Conservation (phyloP, 2,113 vertebrate genomes). For the Chroicocephalus ridibundus region DNA sequence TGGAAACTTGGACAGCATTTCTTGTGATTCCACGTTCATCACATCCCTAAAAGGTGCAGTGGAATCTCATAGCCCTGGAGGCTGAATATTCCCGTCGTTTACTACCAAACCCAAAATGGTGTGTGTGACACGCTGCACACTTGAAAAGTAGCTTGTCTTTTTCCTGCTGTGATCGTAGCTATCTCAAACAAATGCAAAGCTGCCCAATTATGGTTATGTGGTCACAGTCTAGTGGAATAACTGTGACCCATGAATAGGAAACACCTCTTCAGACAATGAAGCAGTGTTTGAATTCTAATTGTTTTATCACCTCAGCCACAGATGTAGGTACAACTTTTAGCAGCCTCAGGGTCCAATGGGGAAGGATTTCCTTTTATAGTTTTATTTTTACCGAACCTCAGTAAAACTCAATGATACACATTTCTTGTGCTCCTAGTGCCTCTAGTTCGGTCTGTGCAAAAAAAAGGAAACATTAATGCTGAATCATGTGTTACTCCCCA, state of each 20-base stretch:
- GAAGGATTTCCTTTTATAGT: background rate
- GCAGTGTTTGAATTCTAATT: background rate
- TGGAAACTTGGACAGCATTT: conserved; percentile 50
- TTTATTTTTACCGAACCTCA: background rate
- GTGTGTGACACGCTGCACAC: conserved; percentile 3
- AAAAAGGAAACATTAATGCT: background rate
- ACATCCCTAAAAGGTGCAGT: conserved; percentile 40
- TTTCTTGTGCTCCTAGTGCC: background rate
- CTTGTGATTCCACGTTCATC: conserved; percentile 19
- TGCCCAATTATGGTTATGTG: conserved; percentile 61
- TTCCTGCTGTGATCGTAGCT: background rate
- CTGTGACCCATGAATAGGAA: background rate
- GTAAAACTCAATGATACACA: background rate
- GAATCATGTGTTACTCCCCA: background rate
- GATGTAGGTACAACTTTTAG: background rate
- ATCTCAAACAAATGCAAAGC: background rate
- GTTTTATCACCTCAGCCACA: background rate
- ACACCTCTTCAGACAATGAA: background rate
- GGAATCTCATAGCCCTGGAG: conserved; percentile 27
- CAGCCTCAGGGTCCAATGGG: background rate
- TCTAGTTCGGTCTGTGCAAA: background rate
- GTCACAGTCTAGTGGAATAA: background rate
- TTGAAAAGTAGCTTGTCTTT: conserved; percentile 3
- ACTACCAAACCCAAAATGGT: background rate
- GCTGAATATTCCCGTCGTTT: background rate